Conservation (phyloP, 2,888 invertebrate species). For the Notodromas monacha region DNA sequence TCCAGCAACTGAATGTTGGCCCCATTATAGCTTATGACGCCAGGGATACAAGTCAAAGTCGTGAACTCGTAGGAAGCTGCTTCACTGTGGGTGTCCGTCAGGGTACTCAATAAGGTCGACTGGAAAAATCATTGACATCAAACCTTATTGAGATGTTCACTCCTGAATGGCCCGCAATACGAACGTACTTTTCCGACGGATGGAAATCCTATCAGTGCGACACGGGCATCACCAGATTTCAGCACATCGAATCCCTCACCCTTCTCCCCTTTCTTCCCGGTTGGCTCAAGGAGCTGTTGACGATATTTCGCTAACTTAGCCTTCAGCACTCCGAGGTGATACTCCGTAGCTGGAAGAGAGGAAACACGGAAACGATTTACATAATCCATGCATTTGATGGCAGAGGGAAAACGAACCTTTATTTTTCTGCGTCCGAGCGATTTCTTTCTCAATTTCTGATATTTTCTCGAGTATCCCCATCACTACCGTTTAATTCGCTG, state of each 20-base stretch:
- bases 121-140: no score
- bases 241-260: slow-evolving; percentile 79
- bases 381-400: no score
- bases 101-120: slow-evolving; percentile 73
- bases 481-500: no score
- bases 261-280: slow-evolving; percentile 15
- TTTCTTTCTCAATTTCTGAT: slow-evolving; percentile 91
- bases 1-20: slow-evolving; percentile 93
- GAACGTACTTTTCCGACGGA: slow-evolving; percentile 63
- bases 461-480: slow-evolving; percentile 99
- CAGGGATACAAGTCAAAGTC: slow-evolving; percentile 91
- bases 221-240: slow-evolving; percentile 93
- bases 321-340: slow-evolving; percentile 86
- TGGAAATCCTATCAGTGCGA: slow-evolving; percentile 90
- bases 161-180: no score
- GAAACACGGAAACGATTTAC: slow-evolving; percentile 1
- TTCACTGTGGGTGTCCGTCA: slow-evolving; percentile 86
- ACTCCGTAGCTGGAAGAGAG: slow-evolving; percentile 57
- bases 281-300: slow-evolving; percentile 69
- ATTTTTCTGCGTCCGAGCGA: slow-evolving; percentile 90
- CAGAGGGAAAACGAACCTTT: slow-evolving; percentile 36
- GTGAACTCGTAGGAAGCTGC: slow-evolving; percentile 96
- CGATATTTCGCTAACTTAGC: slow-evolving; percentile 84
- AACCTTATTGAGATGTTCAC: no score
- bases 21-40: slow-evolving; percentile 90